A percentile compares a stretch with the other conserved stretches of the same genome.
Evolutionary conservation across 1,140 invertebrate genomes (phyloP).

Genomic region (Hyphantria cunea): DNA sequence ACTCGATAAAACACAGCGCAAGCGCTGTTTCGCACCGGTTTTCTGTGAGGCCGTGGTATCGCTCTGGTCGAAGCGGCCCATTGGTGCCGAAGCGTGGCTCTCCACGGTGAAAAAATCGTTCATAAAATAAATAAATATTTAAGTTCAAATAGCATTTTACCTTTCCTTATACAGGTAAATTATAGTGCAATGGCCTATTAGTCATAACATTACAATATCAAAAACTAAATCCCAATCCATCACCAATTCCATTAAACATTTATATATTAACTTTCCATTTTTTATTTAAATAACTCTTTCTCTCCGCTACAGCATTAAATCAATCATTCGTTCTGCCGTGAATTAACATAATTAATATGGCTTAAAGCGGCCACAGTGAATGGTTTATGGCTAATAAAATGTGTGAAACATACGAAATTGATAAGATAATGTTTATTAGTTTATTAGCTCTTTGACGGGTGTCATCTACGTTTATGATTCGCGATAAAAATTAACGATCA

Average conservation of each 20-base stretch:
- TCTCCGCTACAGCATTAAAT: slow-evolving; percentile 17
- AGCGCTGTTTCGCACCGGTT: too few species aligned
- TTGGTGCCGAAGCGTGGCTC: too few species aligned
- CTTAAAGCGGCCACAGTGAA: slow-evolving; percentile 29
- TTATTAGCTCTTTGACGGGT: slow-evolving; percentile 23
- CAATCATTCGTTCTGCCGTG: slow-evolving; percentile 21
- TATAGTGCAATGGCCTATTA: too few species aligned
- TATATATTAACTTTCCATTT: slow-evolving; percentile 8
- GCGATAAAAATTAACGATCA: slow-evolving; percentile 23
- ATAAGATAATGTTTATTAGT: slow-evolving; percentile 39
- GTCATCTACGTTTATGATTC: slow-evolving; percentile 23
- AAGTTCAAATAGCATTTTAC: too few species aligned
- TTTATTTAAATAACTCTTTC: slow-evolving; percentile 4
- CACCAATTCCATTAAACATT: slow-evolving; percentile 2
- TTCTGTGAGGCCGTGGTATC: too few species aligned
- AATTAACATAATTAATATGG: slow-evolving; percentile 33
- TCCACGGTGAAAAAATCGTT: too few species aligned
- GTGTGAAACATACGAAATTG: slow-evolving; percentile 36
- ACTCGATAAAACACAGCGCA: too few species aligned
- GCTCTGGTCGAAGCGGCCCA: too few species aligned
- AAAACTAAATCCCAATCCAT: slow-evolving; percentile 6
- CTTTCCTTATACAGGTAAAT: too few species aligned
- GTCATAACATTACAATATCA: background rate
- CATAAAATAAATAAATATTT: too few species aligned
- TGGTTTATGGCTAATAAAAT: slow-evolving; percentile 43